A percentile compares a stretch with the other conserved stretches of the same genome.
These are phyloP conservation scores for Drosophila dives DNA, from an alignment of 2,888 invertebrate species.

Conservation along the genomic window DNA sequence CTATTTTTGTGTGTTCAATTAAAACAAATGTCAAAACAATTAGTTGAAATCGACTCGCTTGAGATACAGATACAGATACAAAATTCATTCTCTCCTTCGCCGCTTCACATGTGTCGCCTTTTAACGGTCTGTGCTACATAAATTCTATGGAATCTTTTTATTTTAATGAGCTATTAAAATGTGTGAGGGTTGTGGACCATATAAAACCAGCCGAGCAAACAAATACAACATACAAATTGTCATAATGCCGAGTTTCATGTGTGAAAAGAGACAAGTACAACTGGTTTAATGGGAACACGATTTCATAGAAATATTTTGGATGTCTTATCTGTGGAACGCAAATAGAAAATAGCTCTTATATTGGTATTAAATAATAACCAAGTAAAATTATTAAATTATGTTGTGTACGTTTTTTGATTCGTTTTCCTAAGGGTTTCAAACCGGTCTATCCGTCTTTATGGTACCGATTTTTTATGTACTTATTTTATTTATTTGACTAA, in stretches of 20 bases:
- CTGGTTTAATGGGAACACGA: constrained; percentile 32
- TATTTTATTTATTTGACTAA: background rate
- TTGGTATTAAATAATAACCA: background rate
- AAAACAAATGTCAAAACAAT: constrained; percentile 62
- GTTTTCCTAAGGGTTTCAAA: background rate
- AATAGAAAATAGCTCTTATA: constrained; percentile 8
- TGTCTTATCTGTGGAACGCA: constrained; percentile 9
- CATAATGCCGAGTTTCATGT: constrained; percentile 23
- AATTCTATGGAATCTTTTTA: constrained; percentile 44
- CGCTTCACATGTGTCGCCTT: constrained; percentile 59
- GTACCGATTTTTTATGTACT: background rate
- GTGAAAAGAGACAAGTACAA: constrained; percentile 35
- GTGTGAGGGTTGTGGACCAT: constrained; percentile 37
- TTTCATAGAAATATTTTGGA: constrained; percentile 15
- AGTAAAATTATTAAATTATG: background rate
- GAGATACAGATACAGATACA: constrained; percentile 51
- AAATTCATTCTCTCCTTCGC: constrained; percentile 3
- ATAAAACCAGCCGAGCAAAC: constrained; percentile 1
- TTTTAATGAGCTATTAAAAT: constrained; percentile 71
- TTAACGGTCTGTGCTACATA: constrained; percentile 64
- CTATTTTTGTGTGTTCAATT: background rate
- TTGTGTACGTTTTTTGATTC: background rate
- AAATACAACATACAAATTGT: constrained; percentile 41
- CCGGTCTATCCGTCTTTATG: background rate
- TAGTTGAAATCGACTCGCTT: constrained; percentile 59